Conservation (phyloP, 2,113 vertebrate genomes). For the Merops nubicus region DNA sequence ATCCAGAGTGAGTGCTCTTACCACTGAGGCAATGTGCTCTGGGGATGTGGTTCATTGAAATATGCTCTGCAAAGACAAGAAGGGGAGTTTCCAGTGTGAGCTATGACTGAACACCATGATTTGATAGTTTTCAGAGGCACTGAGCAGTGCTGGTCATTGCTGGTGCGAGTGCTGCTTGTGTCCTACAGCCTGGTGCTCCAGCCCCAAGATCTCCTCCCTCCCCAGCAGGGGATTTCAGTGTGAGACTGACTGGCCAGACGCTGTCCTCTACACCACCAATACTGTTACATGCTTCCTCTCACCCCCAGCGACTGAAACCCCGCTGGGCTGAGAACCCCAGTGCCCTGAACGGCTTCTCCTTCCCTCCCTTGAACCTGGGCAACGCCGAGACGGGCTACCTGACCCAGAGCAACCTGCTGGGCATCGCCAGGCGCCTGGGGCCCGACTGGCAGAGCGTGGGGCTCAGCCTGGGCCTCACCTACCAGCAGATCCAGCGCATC, state of each 20-base stretch:
- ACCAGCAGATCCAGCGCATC: slow-evolving; percentile 85
- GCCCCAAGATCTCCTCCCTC: not conserved
- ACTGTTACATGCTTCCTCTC: not conserved
- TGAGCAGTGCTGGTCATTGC: not conserved
- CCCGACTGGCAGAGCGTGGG: slow-evolving; percentile 89
- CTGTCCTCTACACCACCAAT: not conserved
- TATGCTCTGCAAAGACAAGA: not conserved
- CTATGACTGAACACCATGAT: not conserved
- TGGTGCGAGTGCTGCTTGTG: not conserved
- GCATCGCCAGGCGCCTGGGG: slow-evolving; percentile 87
- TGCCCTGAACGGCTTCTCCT: not conserved
- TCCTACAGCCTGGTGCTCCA: not conserved
- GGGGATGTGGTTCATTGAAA: not conserved
- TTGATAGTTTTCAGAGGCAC: not conserved
- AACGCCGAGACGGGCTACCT: slow-evolving; percentile 92
- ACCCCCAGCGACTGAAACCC: slow-evolving; percentile 66
- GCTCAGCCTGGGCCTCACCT: slow-evolving; percentile 87
- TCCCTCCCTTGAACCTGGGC: slow-evolving; percentile 89
- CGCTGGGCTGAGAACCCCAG: not conserved
- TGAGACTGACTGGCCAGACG: not conserved
- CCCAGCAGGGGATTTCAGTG: not conserved
- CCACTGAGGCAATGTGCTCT: not conserved
- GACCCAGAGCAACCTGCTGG: slow-evolving; percentile 91
- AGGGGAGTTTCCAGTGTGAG: not conserved
- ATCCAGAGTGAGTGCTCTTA: not conserved